Evolutionary conservation across 1,140 invertebrate species (phyloP), one percentile per base, ranked within the genome.

Genomic region (Pogonomyrmex barbatus): DNA sequence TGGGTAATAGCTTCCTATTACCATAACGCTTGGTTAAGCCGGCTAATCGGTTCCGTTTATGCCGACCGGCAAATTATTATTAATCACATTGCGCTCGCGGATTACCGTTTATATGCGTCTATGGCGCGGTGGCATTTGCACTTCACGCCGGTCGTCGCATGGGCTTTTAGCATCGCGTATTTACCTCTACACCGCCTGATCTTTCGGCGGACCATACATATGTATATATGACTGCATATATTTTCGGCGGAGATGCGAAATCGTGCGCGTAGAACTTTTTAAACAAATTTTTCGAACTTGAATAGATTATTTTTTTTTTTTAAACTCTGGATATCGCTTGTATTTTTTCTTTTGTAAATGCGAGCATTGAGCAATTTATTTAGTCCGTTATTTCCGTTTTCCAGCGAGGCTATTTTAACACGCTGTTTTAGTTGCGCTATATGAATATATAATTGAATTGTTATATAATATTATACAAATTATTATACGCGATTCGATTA

Each of bases 51-150:
- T 93, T 93, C 91, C 92, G 92, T 91, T 94, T 93, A 91, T 93
- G 92, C 89, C 89, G 90, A 92, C 89, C 92, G 92, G 91, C 91
- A 92, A 93, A 93, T 93, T 93, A 93, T 94, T 94, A 94, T 94
- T 93, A 94, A 94, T 93, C 91, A 90, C 91, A 92, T 93, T 90
- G 92, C 90, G 88, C 88, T 58, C 62, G 85, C 88, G 88, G 92
- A 92, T 93, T 93, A 93, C 88, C 88, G 88, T 87, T 89, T 86
- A 87, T 76, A 89, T 73, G 84, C 89, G 87, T 79, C 88, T 85
- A 89, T 81, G 63, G 77, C 88, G 42, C 85, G 76, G 75, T 78
- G 88, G 88, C 88, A 89, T 89, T 89, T 89, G 78, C 88, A 89
- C 88, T 89, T 68, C 81, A 77, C 56, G n/a, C 36, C 33, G 45